Evolutionary conservation across 2,888 invertebrate species (phyloP), one percentile per base, ranked within the genome.

Genomic region (Caenorhabditis zanzibari): DNA sequence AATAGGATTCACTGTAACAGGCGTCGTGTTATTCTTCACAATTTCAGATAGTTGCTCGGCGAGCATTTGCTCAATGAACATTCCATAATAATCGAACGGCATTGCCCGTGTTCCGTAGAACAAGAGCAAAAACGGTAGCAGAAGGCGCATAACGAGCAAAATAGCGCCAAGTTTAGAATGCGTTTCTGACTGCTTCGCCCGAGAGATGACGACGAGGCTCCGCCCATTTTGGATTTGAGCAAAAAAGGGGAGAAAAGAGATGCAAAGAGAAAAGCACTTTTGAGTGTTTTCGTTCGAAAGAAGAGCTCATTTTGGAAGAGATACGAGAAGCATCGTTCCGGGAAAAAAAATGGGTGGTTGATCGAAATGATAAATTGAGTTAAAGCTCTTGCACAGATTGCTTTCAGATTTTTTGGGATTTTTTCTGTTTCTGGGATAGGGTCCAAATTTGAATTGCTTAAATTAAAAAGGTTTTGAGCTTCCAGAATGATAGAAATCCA

Each of bases 1-100:
- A 38, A 38, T 38, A 38, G 38, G 75, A 22, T 77, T 56, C 56
- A 76, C 76, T 69, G 81, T 38, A 79, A 69, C 38, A 47, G 66
- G 56, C 5, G 66, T 24, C 44, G 82, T 73, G 35, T 61, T 28
- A 66, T 79, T 82, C 24, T 72, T 76, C 14, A 66, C 71, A 52
- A 79, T 35, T 63, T 66, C 85, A 22, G 64, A 38, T 22, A 83
- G 54, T 56, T 83, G 75, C 1, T 87, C 83, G 44, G 87, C 77
- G 14, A 87, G 49, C 75, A 87, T 74, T 73, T 84, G 80, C 64
- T 87, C 87, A 19, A 87, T 63, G 61, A 86, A 84, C 80, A 85
- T 80, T 52, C 87, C 87, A 58, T 83, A 86, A 68, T 86, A 87
- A 66, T 85, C 85, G 73, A 83, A 86, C 22, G 85, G 85, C 32